These are phyloP conservation scores for Choloepus didactylus DNA, from an alignment of 2,797 vertebrate species.

Conservation along the genomic window DNA sequence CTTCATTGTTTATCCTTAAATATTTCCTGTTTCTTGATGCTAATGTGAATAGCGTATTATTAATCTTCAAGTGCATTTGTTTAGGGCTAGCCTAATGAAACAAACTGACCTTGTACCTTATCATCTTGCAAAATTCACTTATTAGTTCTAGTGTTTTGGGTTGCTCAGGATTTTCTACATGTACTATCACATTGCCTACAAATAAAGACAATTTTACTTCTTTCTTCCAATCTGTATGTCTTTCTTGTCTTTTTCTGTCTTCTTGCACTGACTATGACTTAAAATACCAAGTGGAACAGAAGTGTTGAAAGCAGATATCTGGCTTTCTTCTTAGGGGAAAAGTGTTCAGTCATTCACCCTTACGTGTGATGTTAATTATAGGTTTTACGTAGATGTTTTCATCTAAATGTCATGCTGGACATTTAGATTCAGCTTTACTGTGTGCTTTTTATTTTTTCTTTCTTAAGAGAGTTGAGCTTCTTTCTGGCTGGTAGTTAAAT, in stretches of 20 bases:
- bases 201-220: neutral
- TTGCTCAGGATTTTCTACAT: neutral
- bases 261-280: neutral
- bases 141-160: neutral
- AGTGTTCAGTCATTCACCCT: neutral
- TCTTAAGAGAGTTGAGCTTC: too few relatives aligned
- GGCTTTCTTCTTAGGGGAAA: neutral
- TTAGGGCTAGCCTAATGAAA: neutral
- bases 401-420: too few relatives aligned
- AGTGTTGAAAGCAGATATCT: neutral
- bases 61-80: neutral
- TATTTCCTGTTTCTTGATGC: neutral
- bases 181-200: neutral
- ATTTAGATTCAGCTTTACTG: too few relatives aligned
- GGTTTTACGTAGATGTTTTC: neutral
- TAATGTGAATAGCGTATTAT: neutral
- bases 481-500: too few relatives aligned
- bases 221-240: neutral
- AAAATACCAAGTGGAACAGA: neutral
- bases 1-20: neutral
- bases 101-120: neutral
- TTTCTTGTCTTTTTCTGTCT: neutral
- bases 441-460: too few relatives aligned
- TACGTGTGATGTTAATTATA: neutral
- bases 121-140: conserved; percentile 12